Evolutionary conservation across 2,797 vertebrate species (phyloP).

Genomic region (Sebastes trivittatus): DNA sequence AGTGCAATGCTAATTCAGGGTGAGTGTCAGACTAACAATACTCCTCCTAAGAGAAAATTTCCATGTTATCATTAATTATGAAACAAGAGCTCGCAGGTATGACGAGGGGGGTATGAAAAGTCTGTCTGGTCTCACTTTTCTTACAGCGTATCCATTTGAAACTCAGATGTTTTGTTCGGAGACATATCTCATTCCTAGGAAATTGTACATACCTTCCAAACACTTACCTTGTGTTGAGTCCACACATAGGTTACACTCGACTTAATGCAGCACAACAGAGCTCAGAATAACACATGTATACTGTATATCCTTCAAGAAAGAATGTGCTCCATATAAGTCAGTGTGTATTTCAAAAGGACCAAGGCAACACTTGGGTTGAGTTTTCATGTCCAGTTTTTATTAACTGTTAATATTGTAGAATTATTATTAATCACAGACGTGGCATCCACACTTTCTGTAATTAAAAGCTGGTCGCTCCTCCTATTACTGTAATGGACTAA

Average conservation of each 20-base stretch:
- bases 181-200: background rate
- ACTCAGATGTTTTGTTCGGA: background rate
- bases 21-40: conserved; percentile 51
- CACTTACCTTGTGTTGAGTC: background rate
- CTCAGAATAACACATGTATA: background rate
- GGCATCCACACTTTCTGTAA: background rate
- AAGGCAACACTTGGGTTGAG: background rate
- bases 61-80: conserved; percentile 54
- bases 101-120: conserved; percentile 9
- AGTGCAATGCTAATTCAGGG: conserved; percentile 52
- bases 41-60: conserved; percentile 35
- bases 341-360: background rate
- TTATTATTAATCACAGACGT: background rate
- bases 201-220: background rate
- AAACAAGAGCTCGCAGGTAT: conserved; percentile 46
- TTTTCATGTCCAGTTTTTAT: background rate
- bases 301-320: background rate
- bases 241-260: background rate
- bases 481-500: background rate
- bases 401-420: background rate
- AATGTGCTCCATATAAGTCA: background rate
- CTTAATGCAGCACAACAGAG: background rate
- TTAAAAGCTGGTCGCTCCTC: background rate
- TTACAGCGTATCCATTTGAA: background rate
- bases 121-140: conserved; percentile 11